Evolutionary conservation across 2,888 invertebrate genomes (phyloP).

Genomic region (Biston betularia): DNA sequence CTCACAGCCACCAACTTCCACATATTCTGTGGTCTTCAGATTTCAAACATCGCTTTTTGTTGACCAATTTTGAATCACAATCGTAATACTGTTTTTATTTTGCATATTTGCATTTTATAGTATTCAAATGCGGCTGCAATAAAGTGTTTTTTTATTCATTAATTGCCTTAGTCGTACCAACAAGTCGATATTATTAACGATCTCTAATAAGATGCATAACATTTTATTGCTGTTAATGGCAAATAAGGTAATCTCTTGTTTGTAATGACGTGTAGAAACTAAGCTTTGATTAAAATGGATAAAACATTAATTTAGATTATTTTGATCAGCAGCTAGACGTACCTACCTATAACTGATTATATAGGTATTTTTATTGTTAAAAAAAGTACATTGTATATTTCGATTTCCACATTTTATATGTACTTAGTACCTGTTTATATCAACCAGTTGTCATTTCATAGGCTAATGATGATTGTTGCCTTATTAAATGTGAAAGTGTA

Average conservation of each 20-base stretch:
- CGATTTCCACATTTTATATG: no score
- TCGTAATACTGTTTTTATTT: slow-evolving; percentile 39
- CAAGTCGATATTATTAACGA: slow-evolving; percentile 36
- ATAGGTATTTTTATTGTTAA: neutral
- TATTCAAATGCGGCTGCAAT: slow-evolving; percentile 36
- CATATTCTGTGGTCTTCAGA: slow-evolving; percentile 56
- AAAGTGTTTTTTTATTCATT: slow-evolving; percentile 35
- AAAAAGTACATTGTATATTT: no score
- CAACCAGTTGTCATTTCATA: no score
- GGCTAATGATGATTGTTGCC: no score
- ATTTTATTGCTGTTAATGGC: slow-evolving; percentile 21
- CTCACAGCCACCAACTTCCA: slow-evolving; percentile 61
- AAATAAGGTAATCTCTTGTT: slow-evolving; percentile 20
- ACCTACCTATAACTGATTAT: neutral
- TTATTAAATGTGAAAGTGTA: no score
- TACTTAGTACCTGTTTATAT: neutral
- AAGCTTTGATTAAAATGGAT: slow-evolving; percentile 5
- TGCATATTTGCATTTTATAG: slow-evolving; percentile 44
- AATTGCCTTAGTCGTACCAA: slow-evolving; percentile 37
- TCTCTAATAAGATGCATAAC: slow-evolving; percentile 24
- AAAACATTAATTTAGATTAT: slow-evolving; percentile 1
- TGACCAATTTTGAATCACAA: slow-evolving; percentile 43
- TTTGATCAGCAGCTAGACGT: neutral
- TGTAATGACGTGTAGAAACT: slow-evolving; percentile 10
- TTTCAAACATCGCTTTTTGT: slow-evolving; percentile 54